Base-by-base conservation (phyloP, 2,797 vertebrate genomes). In the Protosalanx chinensis region DNA sequence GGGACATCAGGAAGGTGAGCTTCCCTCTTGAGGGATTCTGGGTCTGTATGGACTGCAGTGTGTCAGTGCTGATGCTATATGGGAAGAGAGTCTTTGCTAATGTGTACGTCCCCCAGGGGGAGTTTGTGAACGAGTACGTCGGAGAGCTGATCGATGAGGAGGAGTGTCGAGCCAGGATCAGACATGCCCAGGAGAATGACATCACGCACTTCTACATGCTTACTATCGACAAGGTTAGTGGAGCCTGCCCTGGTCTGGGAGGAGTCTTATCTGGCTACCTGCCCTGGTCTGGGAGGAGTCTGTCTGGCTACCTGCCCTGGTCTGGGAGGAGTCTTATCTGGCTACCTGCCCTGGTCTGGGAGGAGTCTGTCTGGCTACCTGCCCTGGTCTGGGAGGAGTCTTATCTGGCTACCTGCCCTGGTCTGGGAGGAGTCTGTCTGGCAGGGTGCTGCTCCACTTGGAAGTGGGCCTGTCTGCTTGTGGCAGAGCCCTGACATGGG, bases 161-260 rank as follows among this genome's bases (percentile, higher is more conserved):
- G 85, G 98, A 99, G 71, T 99, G 98, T 80, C 91, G 94, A 89
- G 95, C 96, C 8, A 90, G 98, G 73, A 99, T 99, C 88, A 94
- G 90, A 77, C 90, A 91, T 1, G 96, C 97, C 2, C 97, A 99
- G 7, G 97, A 99, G 79, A 98, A 98, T 29, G 96, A 98, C 88
- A 96, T 98, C 87, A 94, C 92, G 0, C 93, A 98, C 85, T 99
- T 99, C 89, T 99, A 99, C 89, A 98, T 99, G 97, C 97, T 99
- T 73, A 99, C 98, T 41, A 98, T 99, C 41, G 95, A 98, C 88
- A 99, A 99, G 96, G 98, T 98, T 73, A 4, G 84, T 69, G 6
- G 8, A 7, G 18, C 12, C 16, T 2, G 13, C 30, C 23, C 10
- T 4, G 13, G 60, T 62, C 1, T 62, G 56, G n/a, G 15, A 20